Evolutionary conservation across 2,797 vertebrate species (phyloP), one percentile per base, ranked within the genome.

Genomic region (Microctenopoma stevenorrisi): DNA sequence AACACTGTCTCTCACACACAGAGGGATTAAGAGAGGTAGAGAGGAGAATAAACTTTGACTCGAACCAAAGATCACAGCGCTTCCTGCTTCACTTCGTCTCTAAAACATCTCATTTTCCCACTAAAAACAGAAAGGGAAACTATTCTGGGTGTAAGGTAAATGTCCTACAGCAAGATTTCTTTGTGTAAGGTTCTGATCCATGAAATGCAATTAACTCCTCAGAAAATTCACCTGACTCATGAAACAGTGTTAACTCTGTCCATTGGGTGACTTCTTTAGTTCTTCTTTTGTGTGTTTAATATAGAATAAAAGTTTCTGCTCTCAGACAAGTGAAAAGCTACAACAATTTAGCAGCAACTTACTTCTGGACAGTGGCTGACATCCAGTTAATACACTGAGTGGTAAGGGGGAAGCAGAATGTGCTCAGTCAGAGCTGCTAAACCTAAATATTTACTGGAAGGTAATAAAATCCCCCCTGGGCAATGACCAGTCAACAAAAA

Each of bases 401-500:
- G 85, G 80, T 74, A 84, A 80, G 60, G 66, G 78, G 77, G 78
- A 81, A 87, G 74, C 74, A 69, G 55, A 89, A 79, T 30, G 60
- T 56, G 79, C 74, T 76, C 62, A 55, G 70, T 85, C 82, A 85
- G 74, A 78, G 58, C 60, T 65, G 67, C 56, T 69, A 35, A 59
- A 86, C 81, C 86, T 40, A 85, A 89, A 87, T 79, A 87, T 88
- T 88, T 91, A 92, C 85, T 78, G 83, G 87, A 85, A 78, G 54
- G 69, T 60, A 81, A 80, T 88, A 60, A 85, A 83, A 76, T 62
- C 50, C 30, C 16, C 50, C 30, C 16, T 16, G 55, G 48, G 46
- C 26, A 52, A 64, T 66, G 64, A 68, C 52, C 64, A 64, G 46
- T 58, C 61, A 55, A 76, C 58, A 78, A 67, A 78, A 83, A 81